Evolutionary conservation across 2,888 invertebrate species (phyloP).

Genomic region (Ectemnius cavifrons): DNA sequence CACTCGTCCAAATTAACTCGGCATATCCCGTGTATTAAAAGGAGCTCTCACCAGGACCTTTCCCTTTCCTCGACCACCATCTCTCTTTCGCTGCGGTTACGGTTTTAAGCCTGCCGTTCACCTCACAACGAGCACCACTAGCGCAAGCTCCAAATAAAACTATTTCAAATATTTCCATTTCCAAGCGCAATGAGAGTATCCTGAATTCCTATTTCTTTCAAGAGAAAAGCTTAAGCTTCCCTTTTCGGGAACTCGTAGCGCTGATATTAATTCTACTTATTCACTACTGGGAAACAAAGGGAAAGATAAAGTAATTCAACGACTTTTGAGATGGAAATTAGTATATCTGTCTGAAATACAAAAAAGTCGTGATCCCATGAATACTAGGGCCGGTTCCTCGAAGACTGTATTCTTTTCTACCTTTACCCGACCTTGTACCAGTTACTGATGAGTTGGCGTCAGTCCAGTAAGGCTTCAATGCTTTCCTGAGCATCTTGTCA

Average conservation of each 20-base stretch:
- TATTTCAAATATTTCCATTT: neutral
- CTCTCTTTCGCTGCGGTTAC: neutral
- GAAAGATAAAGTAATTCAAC: no score
- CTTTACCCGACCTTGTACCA: constrained; percentile 25
- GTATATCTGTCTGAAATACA: no score
- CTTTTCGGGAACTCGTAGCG: no score
- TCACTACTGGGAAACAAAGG: no score
- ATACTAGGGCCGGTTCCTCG: no score
- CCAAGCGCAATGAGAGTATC: neutral
- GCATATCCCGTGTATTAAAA: constrained; percentile 4
- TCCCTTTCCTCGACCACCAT: neutral
- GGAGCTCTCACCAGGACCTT: neutral
- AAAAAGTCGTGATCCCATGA: no score
- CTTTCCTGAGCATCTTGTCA: constrained; percentile 61
- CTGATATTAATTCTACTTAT: no score
- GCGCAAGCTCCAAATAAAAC: constrained; percentile 2
- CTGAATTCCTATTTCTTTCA: neutral
- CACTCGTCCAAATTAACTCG: constrained; percentile 7
- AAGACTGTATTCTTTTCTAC: constrained; percentile 39
- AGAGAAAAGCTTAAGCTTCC: no score
- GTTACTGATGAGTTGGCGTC: constrained; percentile 68
- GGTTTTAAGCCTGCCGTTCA: neutral
- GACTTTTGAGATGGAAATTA: no score
- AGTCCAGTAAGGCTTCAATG: constrained; percentile 61
- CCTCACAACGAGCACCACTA: neutral